Evolutionary conservation across 2,888 invertebrate genomes (phyloP).

Genomic region (Chironomus tentans): DNA sequence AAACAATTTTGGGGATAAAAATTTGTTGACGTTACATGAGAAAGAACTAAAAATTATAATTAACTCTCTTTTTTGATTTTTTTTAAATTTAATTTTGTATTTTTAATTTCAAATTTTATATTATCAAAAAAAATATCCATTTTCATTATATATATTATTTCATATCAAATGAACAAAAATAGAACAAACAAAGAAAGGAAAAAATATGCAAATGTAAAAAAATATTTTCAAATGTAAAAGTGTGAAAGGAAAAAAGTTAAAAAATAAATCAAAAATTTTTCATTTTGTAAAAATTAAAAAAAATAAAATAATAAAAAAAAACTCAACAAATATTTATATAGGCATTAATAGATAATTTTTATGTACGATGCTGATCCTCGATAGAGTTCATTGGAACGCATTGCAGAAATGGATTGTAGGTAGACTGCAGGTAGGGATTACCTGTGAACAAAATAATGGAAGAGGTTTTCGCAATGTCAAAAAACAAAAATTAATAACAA

Average conservation of each 20-base stretch:
- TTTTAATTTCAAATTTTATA: not conserved
- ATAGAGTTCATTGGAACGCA: conserved; percentile 25
- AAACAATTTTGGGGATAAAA: too few species aligned
- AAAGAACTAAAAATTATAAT: too few species aligned
- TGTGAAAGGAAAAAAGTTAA: not conserved
- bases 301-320: conserved; percentile 7
- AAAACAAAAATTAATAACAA: conserved; percentile 23
- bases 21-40: too few species aligned
- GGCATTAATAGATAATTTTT: conserved; percentile 6
- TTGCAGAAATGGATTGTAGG: conserved; percentile 27
- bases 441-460: conserved; percentile 25
- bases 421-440: conserved; percentile 27
- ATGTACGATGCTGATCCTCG: conserved; percentile 27
- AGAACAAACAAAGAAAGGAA: not conserved
- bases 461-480: conserved; percentile 24
- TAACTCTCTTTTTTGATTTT: too few species aligned
- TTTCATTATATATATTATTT: not conserved
- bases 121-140: not conserved
- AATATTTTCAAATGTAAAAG: not conserved
- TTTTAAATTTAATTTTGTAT: too few species aligned
- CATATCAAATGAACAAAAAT: not conserved
- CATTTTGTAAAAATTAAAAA: not conserved
- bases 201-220: not conserved
- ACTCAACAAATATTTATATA: conserved; percentile 7
- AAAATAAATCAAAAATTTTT: not conserved